phyloP scores from a whole-genome alignment of 2,113 vertebrate genomes.

The Syngnathus typhle region DNA sequence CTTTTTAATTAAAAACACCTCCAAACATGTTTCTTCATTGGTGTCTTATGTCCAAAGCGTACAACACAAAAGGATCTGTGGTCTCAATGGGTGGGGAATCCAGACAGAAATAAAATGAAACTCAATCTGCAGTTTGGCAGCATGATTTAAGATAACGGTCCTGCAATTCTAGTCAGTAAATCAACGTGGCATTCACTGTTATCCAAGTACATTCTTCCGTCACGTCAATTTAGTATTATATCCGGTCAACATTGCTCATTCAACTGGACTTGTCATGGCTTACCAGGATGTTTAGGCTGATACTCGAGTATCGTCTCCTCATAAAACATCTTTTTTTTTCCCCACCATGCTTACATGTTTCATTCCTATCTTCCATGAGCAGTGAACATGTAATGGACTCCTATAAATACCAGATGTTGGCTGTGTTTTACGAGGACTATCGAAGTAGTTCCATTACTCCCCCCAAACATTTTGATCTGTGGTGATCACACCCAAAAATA shows the following conservation, averaged over 20 bases:
- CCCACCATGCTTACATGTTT: neutral
- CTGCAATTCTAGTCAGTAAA: slow-evolving; percentile 44
- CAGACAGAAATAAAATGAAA: slow-evolving; percentile 62
- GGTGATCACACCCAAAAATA: too few relatives aligned
- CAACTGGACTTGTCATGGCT: slow-evolving; percentile 34
- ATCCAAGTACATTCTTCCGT: slow-evolving; percentile 58
- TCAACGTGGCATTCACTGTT: slow-evolving; percentile 53
- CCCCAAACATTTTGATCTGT: too few relatives aligned
- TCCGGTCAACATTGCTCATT: slow-evolving; percentile 45
- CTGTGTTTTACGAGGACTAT: neutral
- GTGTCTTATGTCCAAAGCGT: slow-evolving; percentile 58
- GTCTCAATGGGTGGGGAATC: slow-evolving; percentile 48
- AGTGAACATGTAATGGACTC: neutral
- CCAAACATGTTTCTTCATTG: slow-evolving; percentile 23
- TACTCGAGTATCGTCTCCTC: slow-evolving; percentile 5
- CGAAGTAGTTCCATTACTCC: neutral
- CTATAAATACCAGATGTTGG: neutral
- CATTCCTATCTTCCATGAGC: neutral
- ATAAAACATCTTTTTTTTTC: neutral
- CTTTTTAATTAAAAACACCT: neutral
- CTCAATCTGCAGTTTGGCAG: slow-evolving; percentile 47
- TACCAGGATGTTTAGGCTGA: slow-evolving; percentile 15
- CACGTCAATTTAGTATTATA: slow-evolving; percentile 62
- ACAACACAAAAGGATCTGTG: slow-evolving; percentile 52
- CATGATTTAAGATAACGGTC: slow-evolving; percentile 52